A percentile compares a stretch with the other conserved stretches of the same genome.
Conservation (phyloP, 2,888 invertebrate species). For the Alloplasta piceator region DNA sequence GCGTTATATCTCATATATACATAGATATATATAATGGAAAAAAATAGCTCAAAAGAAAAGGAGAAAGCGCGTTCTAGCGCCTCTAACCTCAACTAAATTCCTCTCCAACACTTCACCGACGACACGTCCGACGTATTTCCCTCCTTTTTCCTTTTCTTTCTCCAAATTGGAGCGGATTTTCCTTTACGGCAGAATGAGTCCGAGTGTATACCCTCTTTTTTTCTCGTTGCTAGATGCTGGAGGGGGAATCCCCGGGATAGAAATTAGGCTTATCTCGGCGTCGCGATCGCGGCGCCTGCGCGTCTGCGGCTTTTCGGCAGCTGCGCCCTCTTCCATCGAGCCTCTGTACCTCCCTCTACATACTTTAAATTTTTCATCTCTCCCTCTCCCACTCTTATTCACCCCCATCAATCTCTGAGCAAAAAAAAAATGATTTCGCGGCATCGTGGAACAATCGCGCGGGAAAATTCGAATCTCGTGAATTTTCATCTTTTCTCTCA, state of each 20-base stretch:
- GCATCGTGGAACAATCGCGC: slow-evolving; percentile 49
- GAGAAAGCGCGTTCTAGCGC: slow-evolving; percentile 55
- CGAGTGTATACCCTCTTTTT: slow-evolving; percentile 45
- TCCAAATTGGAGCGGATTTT: slow-evolving; percentile 81
- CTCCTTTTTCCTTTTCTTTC: slow-evolving; percentile 34
- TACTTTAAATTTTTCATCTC: neutral
- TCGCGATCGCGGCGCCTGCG: slow-evolving; percentile 72
- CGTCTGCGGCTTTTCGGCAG: slow-evolving; percentile 66
- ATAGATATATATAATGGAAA: neutral
- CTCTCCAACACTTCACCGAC: slow-evolving; percentile 64
- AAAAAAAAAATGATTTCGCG: slow-evolving; percentile 35
- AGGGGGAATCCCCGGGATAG: slow-evolving; percentile 66
- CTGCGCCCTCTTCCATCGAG: slow-evolving; percentile 53
- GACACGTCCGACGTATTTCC: slow-evolving; percentile 51
- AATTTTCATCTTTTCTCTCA: slow-evolving; percentile 12
- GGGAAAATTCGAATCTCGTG: slow-evolving; percentile 50
- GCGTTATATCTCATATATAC: slow-evolving; percentile 31
- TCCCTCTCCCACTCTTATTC: neutral
- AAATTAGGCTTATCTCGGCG: slow-evolving; percentile 81
- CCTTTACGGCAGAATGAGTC: slow-evolving; percentile 56
- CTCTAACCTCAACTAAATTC: slow-evolving; percentile 57
- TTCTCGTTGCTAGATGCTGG: neutral
- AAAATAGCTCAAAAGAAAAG: slow-evolving; percentile 31
- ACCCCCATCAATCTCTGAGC: neutral
- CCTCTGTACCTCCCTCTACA: slow-evolving; percentile 23